phyloP scores from a whole-genome alignment of 2,113 vertebrate species.

The Beaufortia kweichowensis region DNA sequence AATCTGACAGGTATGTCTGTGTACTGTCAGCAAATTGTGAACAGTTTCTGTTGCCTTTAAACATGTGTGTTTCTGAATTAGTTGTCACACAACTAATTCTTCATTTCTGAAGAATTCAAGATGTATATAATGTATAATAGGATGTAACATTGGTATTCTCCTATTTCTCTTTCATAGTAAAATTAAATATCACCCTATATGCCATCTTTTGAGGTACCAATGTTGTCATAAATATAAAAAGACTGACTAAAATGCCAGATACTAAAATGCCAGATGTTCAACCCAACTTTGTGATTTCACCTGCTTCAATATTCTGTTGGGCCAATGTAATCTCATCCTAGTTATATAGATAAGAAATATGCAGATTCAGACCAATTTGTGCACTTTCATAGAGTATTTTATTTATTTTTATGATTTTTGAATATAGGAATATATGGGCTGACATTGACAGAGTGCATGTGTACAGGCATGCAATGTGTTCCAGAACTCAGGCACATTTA shows the following conservation, averaged over 20 bases:
- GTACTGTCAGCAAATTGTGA: not conserved
- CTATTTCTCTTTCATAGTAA: conserved; percentile 11
- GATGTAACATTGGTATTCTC: conserved; percentile 1
- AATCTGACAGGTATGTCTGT: not conserved
- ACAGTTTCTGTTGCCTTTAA: not conserved
- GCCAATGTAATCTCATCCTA: not conserved
- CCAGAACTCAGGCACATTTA: conserved; percentile 5
- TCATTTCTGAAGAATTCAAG: conserved; percentile 13
- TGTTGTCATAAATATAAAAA: not conserved
- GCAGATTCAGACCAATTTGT: conserved; percentile 26
- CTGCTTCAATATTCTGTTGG: not conserved
- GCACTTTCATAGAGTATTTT: conserved; percentile 49
- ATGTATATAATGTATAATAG: conserved; percentile 57
- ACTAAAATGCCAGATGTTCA: not conserved
- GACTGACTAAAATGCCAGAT: not conserved
- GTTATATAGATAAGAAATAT: conserved; percentile 20
- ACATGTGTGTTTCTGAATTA: not conserved
- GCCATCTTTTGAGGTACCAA: not conserved
- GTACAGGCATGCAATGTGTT: conserved; percentile 3
- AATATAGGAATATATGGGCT: not conserved
- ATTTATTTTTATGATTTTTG: conserved; percentile 23
- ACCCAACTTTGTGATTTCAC: not conserved
- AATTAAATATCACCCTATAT: not conserved
- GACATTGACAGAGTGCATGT: not conserved
- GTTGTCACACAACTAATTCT: not conserved